Evolutionary conservation across 2,888 invertebrate genomes (phyloP), one percentile per base, ranked within the genome.

Genomic region (Polyploca ridens): DNA sequence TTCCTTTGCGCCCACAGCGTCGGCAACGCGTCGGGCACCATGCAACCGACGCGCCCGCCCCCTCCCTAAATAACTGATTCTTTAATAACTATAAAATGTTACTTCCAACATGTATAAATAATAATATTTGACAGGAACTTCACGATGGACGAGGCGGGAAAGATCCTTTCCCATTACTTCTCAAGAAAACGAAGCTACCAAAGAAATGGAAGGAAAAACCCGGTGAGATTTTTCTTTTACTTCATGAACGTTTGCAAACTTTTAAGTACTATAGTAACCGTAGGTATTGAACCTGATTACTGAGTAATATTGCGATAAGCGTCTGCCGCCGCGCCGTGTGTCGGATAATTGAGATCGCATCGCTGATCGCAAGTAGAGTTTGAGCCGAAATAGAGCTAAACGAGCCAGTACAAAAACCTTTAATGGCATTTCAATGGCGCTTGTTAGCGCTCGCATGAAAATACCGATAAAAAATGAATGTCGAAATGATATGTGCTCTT

Each of bases 131-230:
- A 49, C 70, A 94, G 93, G 97, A 97, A 89, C 91, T 97, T 13
- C 96, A 96, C 77, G 95, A 95, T 66, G 94, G 95, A 16, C 96
- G 96, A 81, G 96, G 96, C 69, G 97, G 97, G 0, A 95, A 96
- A 70, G 97, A 98, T 87, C 97, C 97, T 0, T 96, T 96, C 84
- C 96, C 97, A 1, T 87, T 96, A 70, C 90, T 98, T 35, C 93
- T 98, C 63, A 96, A 96, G 78, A 96, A 96, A 87, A 97, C 95
- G 63, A 97, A 96, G 89, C 90, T 98, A 33, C 97, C 97, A 0
- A 97, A 97, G 87, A 95, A 96, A 79, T 96, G 96, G 95, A 95
- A 95, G 72, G 94, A 95, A 79, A 83, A 94, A 70, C 95, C 96
- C n/a, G 87, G 95, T 90, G 80, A 85, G 76, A 67, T 67, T 64